Evolutionary conservation across 2,888 invertebrate species (phyloP).

Genomic region (Metallyticus violacea): DNA sequence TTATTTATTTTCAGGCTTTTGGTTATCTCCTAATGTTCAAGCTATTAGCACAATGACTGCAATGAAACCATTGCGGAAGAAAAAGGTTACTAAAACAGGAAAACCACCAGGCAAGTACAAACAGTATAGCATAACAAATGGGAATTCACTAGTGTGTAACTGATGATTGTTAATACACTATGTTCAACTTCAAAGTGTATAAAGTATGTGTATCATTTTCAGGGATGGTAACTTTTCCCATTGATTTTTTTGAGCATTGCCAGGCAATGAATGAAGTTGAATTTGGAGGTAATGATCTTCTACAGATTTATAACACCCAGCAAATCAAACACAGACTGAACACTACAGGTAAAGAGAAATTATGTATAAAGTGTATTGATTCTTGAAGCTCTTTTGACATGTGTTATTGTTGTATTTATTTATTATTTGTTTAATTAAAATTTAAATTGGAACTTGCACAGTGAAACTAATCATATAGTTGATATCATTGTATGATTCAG

Average conservation of each 20-base stretch:
- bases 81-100: constrained; percentile 59
- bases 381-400: background rate
- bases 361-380: background rate
- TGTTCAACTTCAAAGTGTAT: too few species aligned
- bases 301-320: constrained; percentile 91
- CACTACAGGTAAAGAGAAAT: constrained; percentile 49
- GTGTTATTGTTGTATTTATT: too few species aligned
- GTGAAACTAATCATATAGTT: too few species aligned
- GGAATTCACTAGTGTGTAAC: too few species aligned
- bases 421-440: too few species aligned
- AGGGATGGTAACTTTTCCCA: constrained; percentile 76
- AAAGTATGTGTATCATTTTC: constrained; percentile 25
- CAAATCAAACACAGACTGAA: constrained; percentile 90
- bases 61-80: constrained; percentile 55
- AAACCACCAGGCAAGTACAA: constrained; percentile 52
- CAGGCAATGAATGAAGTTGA: constrained; percentile 89
- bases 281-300: constrained; percentile 89
- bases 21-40: constrained; percentile 66
- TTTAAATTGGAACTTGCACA: too few species aligned
- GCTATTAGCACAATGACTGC: constrained; percentile 60
- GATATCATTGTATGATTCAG: too few species aligned
- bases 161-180: background rate
- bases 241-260: constrained; percentile 97
- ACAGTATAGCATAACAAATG: background rate
- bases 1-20: constrained; percentile 49